A percentile compares a stretch with the other conserved stretches of the same genome.
Conservation (phyloP, 1,140 invertebrate genomes). For the Anagrus nilaparvatae region DNA sequence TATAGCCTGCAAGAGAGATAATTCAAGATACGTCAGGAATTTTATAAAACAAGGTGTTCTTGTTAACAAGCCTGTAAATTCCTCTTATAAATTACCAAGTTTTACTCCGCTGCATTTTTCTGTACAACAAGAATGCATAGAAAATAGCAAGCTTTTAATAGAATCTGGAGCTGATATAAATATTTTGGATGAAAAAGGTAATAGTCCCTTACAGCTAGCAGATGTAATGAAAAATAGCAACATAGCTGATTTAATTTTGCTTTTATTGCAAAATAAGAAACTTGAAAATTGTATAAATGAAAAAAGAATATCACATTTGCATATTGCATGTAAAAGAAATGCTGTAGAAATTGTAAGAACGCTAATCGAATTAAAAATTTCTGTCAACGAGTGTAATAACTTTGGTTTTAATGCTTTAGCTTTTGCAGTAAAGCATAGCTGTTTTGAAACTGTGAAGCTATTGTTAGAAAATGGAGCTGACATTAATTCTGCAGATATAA, state of each 20-base stretch:
- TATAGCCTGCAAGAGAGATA: conserved; percentile 1
- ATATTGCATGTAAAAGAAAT: conserved; percentile 8
- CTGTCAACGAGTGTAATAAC: neutral
- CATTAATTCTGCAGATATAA: neutral
- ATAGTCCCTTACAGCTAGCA: conserved; percentile 5
- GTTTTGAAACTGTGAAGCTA: neutral
- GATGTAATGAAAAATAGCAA: conserved; percentile 4
- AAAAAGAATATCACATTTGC: conserved; percentile 4
- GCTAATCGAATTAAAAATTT: neutral
- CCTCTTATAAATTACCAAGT: neutral
- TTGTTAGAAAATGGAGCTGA: conserved; percentile 2
- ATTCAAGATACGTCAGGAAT: neutral
- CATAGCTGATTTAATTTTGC: conserved; percentile 4
- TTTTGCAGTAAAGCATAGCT: conserved; percentile 6
- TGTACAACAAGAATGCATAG: conserved; percentile 1
- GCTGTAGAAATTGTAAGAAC: neutral
- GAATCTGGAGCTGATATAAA: conserved; percentile 1
- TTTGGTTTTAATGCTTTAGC: neutral
- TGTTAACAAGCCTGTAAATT: neutral
- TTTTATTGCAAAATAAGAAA: neutral
- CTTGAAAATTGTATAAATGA: neutral
- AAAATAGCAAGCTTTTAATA: conserved; percentile 3
- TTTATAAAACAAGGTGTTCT: conserved; percentile 1
- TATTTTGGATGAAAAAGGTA: neutral
- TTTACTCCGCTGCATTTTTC: conserved; percentile 2